These are phyloP conservation scores for Takifugu flavidus DNA, from an alignment of 2,113 vertebrate genomes.

Conservation along the genomic window DNA sequence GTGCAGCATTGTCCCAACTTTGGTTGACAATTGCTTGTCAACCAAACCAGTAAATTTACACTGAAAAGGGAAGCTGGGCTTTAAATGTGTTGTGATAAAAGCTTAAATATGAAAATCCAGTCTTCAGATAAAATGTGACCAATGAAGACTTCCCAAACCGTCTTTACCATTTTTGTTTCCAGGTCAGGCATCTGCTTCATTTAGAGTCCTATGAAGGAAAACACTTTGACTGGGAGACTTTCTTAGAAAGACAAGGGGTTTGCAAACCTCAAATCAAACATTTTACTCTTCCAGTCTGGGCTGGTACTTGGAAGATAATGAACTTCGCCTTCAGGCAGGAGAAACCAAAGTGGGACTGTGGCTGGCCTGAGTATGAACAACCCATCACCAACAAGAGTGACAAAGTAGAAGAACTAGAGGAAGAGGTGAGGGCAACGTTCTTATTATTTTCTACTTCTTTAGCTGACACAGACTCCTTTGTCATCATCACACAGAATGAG, in stretches of 20 bases:
- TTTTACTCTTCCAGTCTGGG: conserved; percentile 55
- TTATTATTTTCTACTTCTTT: neutral
- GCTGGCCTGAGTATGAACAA: conserved; percentile 42
- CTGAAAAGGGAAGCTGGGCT: too few species aligned
- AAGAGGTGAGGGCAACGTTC: conserved; percentile 37
- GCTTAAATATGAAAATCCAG: too few species aligned
- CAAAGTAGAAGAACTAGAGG: conserved; percentile 16
- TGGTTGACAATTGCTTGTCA: too few species aligned
- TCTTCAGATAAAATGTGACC: neutral
- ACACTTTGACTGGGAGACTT: conserved; percentile 34
- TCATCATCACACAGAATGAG: conserved; percentile 29
- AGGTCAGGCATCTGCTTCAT: conserved; percentile 41
- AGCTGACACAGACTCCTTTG: neutral
- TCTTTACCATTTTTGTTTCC: conserved; percentile 1
- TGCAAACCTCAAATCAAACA: neutral
- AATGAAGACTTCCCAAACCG: neutral
- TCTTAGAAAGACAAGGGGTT: conserved; percentile 1
- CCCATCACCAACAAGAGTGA: conserved; percentile 8
- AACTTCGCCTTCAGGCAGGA: conserved; percentile 63
- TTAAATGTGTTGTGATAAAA: too few species aligned
- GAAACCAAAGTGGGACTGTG: conserved; percentile 53
- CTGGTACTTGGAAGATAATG: conserved; percentile 67
- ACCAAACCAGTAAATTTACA: too few species aligned
- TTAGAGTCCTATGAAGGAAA: neutral
- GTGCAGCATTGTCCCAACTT: too few species aligned